A percentile compares a stretch with the other conserved stretches of the same genome.
phyloP scores from a whole-genome alignment of 2,888 invertebrate genomes.

The Strigamia transsilvanica region DNA sequence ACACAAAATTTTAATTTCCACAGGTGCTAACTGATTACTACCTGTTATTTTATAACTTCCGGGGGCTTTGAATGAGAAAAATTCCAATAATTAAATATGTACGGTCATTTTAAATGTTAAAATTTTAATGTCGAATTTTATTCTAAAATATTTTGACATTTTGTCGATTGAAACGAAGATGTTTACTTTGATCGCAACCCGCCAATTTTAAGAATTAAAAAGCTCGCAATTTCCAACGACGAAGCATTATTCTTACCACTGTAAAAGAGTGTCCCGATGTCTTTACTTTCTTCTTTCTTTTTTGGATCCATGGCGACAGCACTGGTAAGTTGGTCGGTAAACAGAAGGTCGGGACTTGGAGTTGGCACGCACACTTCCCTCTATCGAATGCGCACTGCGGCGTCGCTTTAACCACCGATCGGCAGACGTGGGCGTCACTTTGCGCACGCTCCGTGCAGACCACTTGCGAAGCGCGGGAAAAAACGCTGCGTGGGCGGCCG shows the following conservation, averaged over 20 bases:
- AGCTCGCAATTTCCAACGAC: not conserved
- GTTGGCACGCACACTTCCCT: constrained; percentile 27
- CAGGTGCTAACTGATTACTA: no score
- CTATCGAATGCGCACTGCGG: constrained; percentile 47
- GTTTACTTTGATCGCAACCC: not conserved
- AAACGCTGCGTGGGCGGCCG: constrained; percentile 44
- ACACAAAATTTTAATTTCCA: no score
- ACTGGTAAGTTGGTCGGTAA: constrained; percentile 1
- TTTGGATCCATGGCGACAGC: constrained; percentile 36
- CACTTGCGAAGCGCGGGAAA: constrained; percentile 40
- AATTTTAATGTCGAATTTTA: not conserved
- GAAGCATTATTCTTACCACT: constrained; percentile 17
- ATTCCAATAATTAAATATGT: no score
- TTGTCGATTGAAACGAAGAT: not conserved
- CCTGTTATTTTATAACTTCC: no score
- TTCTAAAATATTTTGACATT: not conserved
- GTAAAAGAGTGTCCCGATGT: constrained; percentile 50
- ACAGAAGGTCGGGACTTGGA: constrained; percentile 29
- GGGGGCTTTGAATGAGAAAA: no score
- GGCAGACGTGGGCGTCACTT: constrained; percentile 45
- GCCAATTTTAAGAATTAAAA: not conserved
- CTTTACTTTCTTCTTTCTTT: constrained; percentile 46
- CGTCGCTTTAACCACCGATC: constrained; percentile 35
- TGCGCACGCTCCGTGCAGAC: constrained; percentile 39
- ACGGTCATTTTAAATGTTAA: no score